These are phyloP conservation scores for Calyptomena viridis DNA, from an alignment of 2,113 vertebrate species.

Conservation along the genomic window DNA sequence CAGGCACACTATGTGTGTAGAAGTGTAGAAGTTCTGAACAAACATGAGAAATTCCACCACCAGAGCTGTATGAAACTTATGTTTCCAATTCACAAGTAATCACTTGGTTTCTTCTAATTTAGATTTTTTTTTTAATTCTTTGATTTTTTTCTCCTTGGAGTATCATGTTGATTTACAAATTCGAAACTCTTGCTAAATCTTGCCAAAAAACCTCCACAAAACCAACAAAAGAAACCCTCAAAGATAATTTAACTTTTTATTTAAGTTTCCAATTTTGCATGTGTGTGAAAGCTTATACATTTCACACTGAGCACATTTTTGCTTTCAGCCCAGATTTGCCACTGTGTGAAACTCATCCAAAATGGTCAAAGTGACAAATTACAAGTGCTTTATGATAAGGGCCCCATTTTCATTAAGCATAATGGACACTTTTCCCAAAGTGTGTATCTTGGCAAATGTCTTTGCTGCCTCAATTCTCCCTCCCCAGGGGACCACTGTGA, in stretches of 20 bases:
- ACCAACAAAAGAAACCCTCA: accelerated
- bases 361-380: constrained; percentile 17
- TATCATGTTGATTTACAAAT: not conserved
- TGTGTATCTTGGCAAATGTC: not conserved
- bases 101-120: not conserved
- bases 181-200: not conserved
- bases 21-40: not conserved
- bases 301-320: not conserved
- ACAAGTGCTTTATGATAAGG: not conserved
- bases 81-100: not conserved
- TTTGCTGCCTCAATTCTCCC: not conserved
- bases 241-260: not conserved
- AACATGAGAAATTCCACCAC: not conserved
- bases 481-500: not conserved
- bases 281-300: not conserved
- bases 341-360: not conserved
- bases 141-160: not conserved
- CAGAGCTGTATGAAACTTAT: constrained; percentile 21
- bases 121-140: not conserved
- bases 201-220: not conserved
- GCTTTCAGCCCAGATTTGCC: not conserved
- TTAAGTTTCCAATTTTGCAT: not conserved
- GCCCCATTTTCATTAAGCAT: constrained; percentile 18
- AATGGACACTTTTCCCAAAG: not conserved
- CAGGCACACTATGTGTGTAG: not conserved